Percentiles rank a stretch among this genome's conserved stretches.
phyloP scores from a whole-genome alignment of 2,888 invertebrate genomes.

The Andrena haemorrhoa region DNA sequence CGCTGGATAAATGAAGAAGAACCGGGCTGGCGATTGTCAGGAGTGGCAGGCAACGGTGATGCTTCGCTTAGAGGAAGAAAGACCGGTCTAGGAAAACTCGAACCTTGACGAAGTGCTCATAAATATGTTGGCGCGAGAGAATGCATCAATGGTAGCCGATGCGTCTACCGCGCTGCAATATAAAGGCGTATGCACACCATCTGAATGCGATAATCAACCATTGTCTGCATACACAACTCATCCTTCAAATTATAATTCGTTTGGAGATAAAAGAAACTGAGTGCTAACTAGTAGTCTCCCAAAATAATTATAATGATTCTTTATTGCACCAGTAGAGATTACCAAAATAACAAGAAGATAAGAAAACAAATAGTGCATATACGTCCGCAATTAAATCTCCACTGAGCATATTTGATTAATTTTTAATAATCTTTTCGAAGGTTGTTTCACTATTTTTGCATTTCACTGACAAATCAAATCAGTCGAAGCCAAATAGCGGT shows the following conservation, averaged over 20 bases:
- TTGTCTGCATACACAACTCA: slow-evolving; percentile 1
- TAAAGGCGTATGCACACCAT: slow-evolving; percentile 38
- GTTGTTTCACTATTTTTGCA: not conserved
- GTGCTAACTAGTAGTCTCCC: not conserved
- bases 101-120: slow-evolving; percentile 68
- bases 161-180: slow-evolving; percentile 37
- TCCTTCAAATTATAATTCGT: slow-evolving; percentile 1
- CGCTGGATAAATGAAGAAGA: slow-evolving; percentile 47
- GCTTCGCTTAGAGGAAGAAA: slow-evolving; percentile 28
- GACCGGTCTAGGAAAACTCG: slow-evolving; percentile 60
- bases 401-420: not conserved
- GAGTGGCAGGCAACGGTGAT: slow-evolving; percentile 12
- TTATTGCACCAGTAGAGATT: too few relatives aligned
- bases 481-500: not conserved
- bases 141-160: slow-evolving; percentile 57
- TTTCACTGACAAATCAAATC: not conserved
- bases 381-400: too few relatives aligned
- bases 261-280: not conserved
- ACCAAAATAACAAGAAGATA: too few relatives aligned
- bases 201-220: not conserved
- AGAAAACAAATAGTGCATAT: too few relatives aligned
- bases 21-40: slow-evolving; percentile 45
- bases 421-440: not conserved
- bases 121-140: slow-evolving; percentile 61
- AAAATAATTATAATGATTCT: too few relatives aligned